A percentile compares a stretch with the other conserved stretches of the same genome.
Evolutionary conservation across 2,888 invertebrate genomes (phyloP).

Genomic region (Tenthredo mesomela): DNA sequence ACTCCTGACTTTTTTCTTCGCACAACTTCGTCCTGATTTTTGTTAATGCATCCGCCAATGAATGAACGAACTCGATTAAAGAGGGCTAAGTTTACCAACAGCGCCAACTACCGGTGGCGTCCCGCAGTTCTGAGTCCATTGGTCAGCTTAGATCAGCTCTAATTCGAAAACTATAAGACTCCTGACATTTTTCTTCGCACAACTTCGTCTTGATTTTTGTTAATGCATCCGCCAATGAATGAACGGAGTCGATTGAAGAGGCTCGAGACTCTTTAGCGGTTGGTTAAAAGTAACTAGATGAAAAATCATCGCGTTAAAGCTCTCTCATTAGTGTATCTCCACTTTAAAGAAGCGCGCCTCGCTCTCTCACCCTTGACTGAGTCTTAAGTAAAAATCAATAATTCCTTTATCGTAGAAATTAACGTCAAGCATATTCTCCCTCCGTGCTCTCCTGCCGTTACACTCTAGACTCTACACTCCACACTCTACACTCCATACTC

Average conservation of each 20-base stretch:
- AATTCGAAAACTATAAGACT: neutral
- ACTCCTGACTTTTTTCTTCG: neutral
- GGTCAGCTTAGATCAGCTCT: neutral
- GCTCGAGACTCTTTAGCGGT: neutral
- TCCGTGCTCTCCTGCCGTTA: conserved; percentile 64
- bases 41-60: neutral
- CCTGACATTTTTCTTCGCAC: neutral
- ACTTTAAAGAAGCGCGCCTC: conserved; percentile 63
- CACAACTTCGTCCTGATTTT: neutral
- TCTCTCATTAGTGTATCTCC: conserved; percentile 69
- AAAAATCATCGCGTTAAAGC: conserved; percentile 62
- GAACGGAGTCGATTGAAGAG: neutral
- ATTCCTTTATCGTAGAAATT: conserved; percentile 76
- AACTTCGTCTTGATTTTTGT: neutral
- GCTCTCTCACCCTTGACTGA: conserved; percentile 70
- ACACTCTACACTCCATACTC: conserved; percentile 22
- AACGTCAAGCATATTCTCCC: conserved; percentile 75
- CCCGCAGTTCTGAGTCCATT: neutral
- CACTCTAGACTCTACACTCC: conserved; percentile 57
- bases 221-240: neutral
- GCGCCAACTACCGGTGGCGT: conserved; percentile 16
- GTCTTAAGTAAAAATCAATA: conserved; percentile 76
- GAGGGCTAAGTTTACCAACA: neutral
- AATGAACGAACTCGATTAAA: neutral
- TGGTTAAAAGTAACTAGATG: neutral